A percentile compares a stretch with the other conserved stretches of the same genome.
These are phyloP conservation scores for Pocillopora grandis DNA, from an alignment of 92 coral and sea anemone species.

Conservation along the genomic window DNA sequence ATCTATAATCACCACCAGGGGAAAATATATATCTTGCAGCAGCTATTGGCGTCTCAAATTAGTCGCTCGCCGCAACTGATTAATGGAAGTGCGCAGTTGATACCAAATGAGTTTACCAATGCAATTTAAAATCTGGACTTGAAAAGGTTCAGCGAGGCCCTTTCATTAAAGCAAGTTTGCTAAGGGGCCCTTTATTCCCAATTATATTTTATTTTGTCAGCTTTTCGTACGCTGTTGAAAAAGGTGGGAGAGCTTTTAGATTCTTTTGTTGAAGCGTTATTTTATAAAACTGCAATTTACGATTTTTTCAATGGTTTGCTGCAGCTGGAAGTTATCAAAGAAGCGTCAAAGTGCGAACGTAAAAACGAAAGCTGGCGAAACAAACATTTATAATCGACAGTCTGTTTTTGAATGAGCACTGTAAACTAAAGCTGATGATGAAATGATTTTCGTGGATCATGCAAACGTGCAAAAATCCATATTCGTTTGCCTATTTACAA, in stretches of 20 bases:
- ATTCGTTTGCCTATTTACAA: not conserved
- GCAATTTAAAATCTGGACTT: no score
- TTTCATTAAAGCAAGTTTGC: not conserved
- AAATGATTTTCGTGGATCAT: not conserved
- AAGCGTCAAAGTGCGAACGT: not conserved
- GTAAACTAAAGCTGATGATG: not conserved
- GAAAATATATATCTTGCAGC: no score
- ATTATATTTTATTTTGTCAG: slow-evolving; percentile 2
- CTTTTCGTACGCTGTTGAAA: not conserved
- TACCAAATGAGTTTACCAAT: no score
- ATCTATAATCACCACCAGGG: no score
- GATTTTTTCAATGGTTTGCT: not conserved
- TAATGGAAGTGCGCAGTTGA: no score
- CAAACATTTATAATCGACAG: slow-evolving; percentile 18
- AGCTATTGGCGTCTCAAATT: no score
- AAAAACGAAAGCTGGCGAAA: not conserved
- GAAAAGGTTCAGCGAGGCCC: no score
- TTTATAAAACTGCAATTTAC: not conserved
- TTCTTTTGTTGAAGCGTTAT: not conserved
- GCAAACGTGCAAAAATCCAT: not conserved
- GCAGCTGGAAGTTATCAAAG: slow-evolving; percentile 3
- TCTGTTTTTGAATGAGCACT: slow-evolving; percentile 4
- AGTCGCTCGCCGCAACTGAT: no score
- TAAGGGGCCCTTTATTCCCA: not conserved
- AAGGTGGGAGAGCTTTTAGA: not conserved